phyloP scores from a whole-genome alignment of 2,113 vertebrate species.

The Calyptommatus sinebrachiatus region DNA sequence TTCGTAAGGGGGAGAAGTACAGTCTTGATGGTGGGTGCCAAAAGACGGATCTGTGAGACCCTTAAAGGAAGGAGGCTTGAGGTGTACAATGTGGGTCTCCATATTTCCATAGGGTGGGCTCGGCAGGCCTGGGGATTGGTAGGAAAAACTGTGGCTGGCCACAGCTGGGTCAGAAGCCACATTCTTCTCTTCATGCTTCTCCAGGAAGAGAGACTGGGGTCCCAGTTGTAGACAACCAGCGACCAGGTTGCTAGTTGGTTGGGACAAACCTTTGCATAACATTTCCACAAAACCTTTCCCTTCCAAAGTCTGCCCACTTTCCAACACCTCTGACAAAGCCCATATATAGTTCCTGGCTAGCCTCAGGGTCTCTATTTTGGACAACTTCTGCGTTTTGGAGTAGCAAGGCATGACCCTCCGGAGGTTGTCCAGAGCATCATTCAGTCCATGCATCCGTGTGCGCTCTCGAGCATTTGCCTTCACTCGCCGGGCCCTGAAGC shows the following conservation, averaged over 20 bases:
- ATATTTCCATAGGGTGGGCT: conserved; percentile 93
- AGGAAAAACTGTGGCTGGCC: conserved; percentile 75
- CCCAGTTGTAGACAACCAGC: conserved; percentile 92
- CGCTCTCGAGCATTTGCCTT: conserved; percentile 95
- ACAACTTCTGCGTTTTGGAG: conserved; percentile 96
- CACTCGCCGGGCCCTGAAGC: conserved; percentile 85
- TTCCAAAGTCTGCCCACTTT: conserved; percentile 87
- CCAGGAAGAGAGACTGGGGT: conserved; percentile 73
- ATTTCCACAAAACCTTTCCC: conserved; percentile 91
- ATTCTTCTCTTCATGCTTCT: conserved; percentile 84
- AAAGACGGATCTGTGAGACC: conserved; percentile 73
- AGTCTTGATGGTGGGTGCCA: conserved; percentile 79
- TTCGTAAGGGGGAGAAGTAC: conserved; percentile 88
- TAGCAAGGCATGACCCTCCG: conserved; percentile 96
- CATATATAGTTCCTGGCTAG: conserved; percentile 96
- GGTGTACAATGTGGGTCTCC: conserved; percentile 87
- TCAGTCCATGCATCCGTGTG: conserved; percentile 92
- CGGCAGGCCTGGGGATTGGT: conserved; percentile 89
- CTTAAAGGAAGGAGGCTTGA: conserved; percentile 83
- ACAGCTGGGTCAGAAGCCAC: conserved; percentile 57
- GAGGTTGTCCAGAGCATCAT: conserved; percentile 91
- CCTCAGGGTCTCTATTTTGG: conserved; percentile 94
- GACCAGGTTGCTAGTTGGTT: conserved; percentile 95
- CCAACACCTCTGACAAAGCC: conserved; percentile 94
- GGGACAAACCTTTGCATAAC: conserved; percentile 97